A percentile compares a stretch with the other conserved stretches of the same genome.
phyloP scores from a whole-genome alignment of 2,888 invertebrate species.

The Thysanoteuthis rhombus region DNA sequence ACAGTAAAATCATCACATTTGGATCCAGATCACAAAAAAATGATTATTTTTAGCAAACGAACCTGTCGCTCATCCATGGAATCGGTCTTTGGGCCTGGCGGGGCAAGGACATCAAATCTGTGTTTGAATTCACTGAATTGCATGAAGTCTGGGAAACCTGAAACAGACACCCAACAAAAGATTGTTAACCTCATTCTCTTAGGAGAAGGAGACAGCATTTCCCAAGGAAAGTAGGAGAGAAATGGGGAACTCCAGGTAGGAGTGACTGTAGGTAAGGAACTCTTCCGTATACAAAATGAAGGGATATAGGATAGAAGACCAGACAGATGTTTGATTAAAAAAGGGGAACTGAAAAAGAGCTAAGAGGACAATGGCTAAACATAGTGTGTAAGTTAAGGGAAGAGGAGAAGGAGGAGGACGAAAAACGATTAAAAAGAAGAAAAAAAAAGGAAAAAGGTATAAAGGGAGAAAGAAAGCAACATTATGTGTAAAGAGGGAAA shows the following conservation, averaged over 20 bases:
- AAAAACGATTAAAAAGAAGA: neutral
- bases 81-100: slow-evolving; percentile 55
- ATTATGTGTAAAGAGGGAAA: neutral
- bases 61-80: slow-evolving; percentile 60
- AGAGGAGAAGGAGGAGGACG: neutral
- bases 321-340: neutral
- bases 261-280: neutral
- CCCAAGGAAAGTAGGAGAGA: neutral
- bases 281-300: neutral
- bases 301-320: neutral
- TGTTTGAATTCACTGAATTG: slow-evolving; percentile 88
- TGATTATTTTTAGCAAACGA: slow-evolving; percentile 29
- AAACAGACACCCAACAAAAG: slow-evolving; percentile 34
- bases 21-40: neutral
- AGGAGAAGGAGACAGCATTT: neutral
- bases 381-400: neutral
- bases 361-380: neutral
- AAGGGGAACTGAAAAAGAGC: too few species aligned
- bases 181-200: neutral
- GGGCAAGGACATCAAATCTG: slow-evolving; percentile 75
- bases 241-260: neutral
- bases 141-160: slow-evolving; percentile 88
- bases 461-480: neutral
- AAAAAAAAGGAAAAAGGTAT: neutral
- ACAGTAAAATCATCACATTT: neutral